Percentiles rank a stretch among this genome's conserved stretches.
These are phyloP conservation scores for Rana temporaria DNA, from an alignment of 2,113 vertebrate genomes.

Conservation along the genomic window DNA sequence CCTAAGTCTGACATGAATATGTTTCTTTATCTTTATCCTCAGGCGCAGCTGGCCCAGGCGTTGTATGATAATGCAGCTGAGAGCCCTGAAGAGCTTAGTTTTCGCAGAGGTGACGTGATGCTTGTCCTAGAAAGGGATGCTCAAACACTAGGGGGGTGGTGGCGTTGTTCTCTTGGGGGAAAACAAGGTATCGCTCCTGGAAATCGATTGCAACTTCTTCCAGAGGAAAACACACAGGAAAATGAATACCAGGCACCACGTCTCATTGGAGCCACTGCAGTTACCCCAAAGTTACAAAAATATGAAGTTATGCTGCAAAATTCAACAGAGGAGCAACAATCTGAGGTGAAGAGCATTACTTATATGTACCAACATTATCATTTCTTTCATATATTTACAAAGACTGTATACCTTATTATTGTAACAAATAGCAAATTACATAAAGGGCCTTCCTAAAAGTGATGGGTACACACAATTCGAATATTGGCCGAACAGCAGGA, in stretches of 20 bases:
- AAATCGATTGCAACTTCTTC: conserved; percentile 85
- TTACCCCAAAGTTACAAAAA: conserved; percentile 48
- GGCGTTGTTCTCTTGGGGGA: conserved; percentile 87
- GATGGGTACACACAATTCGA: too few relatives aligned
- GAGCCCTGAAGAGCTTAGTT: conserved; percentile 88
- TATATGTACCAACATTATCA: too few relatives aligned
- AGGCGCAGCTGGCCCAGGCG: conserved; percentile 86
- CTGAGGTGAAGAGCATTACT: not conserved
- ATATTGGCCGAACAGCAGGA: too few relatives aligned
- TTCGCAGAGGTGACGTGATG: conserved; percentile 90
- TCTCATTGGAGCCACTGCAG: conserved; percentile 65
- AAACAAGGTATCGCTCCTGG: conserved; percentile 89
- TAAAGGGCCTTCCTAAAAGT: too few relatives aligned
- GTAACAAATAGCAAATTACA: too few relatives aligned
- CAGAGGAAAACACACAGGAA: conserved; percentile 69
- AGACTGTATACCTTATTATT: too few relatives aligned
- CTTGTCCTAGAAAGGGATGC: conserved; percentile 85
- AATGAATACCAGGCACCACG: conserved; percentile 69
- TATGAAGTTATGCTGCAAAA: conserved; percentile 55
- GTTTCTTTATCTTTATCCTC: conserved; percentile 38
- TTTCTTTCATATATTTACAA: too few relatives aligned
- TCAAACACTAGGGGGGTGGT: conserved; percentile 84
- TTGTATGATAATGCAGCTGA: conserved; percentile 90
- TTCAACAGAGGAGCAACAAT: not conserved
- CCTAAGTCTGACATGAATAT: too few relatives aligned